Conservation (phyloP, 2,113 vertebrate species). For the Ictalurus furcatus region DNA sequence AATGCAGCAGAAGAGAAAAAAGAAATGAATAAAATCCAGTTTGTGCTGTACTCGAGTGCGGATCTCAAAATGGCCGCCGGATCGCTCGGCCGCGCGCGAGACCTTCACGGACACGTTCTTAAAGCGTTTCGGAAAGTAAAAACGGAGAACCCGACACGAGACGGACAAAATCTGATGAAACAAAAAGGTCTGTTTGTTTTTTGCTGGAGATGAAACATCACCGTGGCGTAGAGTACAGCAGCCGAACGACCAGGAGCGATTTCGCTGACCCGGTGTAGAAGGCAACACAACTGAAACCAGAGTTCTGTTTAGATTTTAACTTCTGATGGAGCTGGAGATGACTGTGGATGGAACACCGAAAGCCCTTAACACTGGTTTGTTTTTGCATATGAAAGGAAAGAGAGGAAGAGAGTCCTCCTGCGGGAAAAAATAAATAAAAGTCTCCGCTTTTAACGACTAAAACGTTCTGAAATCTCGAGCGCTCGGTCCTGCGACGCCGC, state of each 20-base stretch:
- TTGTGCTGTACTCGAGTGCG: slow-evolving; percentile 88
- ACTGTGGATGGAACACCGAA: slow-evolving; percentile 91
- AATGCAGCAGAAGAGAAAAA: slow-evolving; percentile 83
- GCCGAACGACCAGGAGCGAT: slow-evolving; percentile 51
- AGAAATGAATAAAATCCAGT: slow-evolving; percentile 72
- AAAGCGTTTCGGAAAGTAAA: neutral
- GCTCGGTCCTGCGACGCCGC: neutral
- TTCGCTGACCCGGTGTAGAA: slow-evolving; percentile 83
- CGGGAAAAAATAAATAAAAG: slow-evolving; percentile 47
- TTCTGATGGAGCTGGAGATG: slow-evolving; percentile 69
- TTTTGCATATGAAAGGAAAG: slow-evolving; percentile 76
- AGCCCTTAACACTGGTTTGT: slow-evolving; percentile 68
- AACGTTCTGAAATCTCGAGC: neutral
- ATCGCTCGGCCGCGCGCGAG: slow-evolving; percentile 24
- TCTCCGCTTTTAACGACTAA: slow-evolving; percentile 52
- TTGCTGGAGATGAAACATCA: neutral
- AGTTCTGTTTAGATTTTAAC: slow-evolving; percentile 57
- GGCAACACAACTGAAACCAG: slow-evolving; percentile 90
- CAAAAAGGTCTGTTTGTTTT: accelerated
- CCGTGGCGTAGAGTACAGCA: neutral
- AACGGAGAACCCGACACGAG: neutral
- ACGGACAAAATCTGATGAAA: neutral
- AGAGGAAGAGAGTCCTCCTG: slow-evolving; percentile 56
- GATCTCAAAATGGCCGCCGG: slow-evolving; percentile 62
- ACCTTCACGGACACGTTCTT: neutral